Evolutionary conservation across 2,888 invertebrate species (phyloP).

Genomic region (Stictocephala bisonia): DNA sequence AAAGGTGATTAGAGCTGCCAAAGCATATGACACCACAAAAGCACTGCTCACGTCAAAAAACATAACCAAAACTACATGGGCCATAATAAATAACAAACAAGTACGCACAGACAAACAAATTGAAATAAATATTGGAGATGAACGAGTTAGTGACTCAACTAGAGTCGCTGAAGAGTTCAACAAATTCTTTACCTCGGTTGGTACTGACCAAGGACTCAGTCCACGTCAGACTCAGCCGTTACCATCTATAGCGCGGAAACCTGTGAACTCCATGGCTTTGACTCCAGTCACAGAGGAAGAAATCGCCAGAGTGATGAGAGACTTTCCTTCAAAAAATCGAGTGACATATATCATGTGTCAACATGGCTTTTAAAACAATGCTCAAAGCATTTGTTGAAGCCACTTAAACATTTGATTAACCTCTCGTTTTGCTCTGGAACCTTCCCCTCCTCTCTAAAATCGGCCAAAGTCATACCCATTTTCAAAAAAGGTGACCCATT

Average conservation of each 20-base stretch:
- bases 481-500: slow-evolving; percentile 28
- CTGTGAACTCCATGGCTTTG: not conserved
- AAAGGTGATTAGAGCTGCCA: slow-evolving; percentile 1
- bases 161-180: not conserved
- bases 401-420: not conserved
- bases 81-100: not conserved
- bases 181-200: not conserved
- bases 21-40: not conserved
- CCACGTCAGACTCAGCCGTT: not conserved
- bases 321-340: not conserved
- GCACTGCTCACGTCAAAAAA: not conserved
- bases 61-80: not conserved
- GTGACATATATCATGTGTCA: not conserved
- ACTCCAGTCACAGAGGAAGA: not conserved
- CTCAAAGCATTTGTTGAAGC: not conserved
- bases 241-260: not conserved
- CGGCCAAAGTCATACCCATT: slow-evolving; percentile 21
- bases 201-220: not conserved
- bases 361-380: not conserved
- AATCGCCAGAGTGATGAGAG: not conserved
- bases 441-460: slow-evolving; percentile 10
- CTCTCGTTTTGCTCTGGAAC: not conserved
- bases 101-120: not conserved
- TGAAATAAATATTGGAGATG: not conserved
- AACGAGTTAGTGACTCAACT: not conserved